phyloP scores from a whole-genome alignment of 92 coral and sea anemone species.

The Pocillopora meandrina region DNA sequence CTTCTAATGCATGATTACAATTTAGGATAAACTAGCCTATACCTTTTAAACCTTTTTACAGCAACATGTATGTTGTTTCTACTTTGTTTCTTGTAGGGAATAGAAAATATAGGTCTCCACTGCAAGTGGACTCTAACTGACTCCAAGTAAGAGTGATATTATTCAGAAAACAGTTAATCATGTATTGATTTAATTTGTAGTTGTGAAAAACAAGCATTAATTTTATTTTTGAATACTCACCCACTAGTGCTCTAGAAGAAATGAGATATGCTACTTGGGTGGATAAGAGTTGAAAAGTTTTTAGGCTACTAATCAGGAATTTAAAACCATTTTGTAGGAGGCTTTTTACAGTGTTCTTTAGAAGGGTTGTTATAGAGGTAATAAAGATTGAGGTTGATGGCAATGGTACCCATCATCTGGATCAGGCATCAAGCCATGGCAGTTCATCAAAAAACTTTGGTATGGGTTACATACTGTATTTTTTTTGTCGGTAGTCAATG shows the following conservation, averaged over 20 bases:
- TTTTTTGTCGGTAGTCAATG: not conserved
- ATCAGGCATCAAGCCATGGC: not conserved
- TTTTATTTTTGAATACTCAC: too few relatives aligned
- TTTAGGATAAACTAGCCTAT: too few relatives aligned
- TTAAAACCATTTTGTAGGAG: conserved; percentile 28
- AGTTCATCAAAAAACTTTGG: conserved; percentile 40
- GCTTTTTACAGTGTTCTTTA: conserved; percentile 47
- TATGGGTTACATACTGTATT: not conserved
- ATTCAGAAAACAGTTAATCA: too few relatives aligned
- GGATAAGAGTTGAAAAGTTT: too few relatives aligned
- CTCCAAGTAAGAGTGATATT: conserved; percentile 66
- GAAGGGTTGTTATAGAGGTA: conserved; percentile 41
- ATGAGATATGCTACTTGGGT: too few relatives aligned
- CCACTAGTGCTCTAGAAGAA: too few relatives aligned
- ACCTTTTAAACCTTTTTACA: too few relatives aligned
- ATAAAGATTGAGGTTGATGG: not conserved
- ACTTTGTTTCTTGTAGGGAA: conserved; percentile 47
- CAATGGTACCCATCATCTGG: not conserved
- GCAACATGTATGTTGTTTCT: not conserved
- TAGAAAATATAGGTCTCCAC: conserved; percentile 81
- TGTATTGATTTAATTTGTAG: too few relatives aligned
- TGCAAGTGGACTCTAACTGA: conserved; percentile 81
- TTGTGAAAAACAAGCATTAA: too few relatives aligned
- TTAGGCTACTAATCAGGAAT: not conserved
- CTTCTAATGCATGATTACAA: too few relatives aligned